phyloP scores from a whole-genome alignment of 2,113 vertebrate species.

The Anser cygnoides region DNA sequence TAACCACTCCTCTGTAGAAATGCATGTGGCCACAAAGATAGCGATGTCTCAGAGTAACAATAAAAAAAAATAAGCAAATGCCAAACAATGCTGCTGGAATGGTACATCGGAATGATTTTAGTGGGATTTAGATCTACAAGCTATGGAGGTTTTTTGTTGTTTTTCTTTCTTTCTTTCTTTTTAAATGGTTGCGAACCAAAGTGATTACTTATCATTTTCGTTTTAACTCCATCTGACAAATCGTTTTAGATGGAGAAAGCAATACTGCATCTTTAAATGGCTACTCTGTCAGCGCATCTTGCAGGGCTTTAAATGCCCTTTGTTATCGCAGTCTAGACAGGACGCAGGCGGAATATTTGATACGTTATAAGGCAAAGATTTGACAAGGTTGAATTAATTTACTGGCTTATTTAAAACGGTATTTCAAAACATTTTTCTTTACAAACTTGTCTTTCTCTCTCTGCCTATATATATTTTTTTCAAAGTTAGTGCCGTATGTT shows the following conservation, averaged over 20 bases:
- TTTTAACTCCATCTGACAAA: constrained; percentile 82
- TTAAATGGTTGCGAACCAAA: constrained; percentile 59
- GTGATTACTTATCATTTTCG: constrained; percentile 79
- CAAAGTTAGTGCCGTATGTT: constrained; percentile 6
- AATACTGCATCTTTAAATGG: constrained; percentile 79
- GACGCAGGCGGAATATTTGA: constrained; percentile 81
- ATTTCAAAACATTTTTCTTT: constrained; percentile 68
- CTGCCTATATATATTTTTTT: background rate
- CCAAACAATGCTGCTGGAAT: constrained; percentile 28
- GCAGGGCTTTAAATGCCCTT: constrained; percentile 81
- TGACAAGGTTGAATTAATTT: constrained; percentile 78
- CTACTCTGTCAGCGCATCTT: constrained; percentile 80
- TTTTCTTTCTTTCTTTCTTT: background rate
- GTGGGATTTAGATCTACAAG: constrained; percentile 32
- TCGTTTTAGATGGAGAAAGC: constrained; percentile 74
- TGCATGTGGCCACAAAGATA: background rate
- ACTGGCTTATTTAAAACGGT: constrained; percentile 69
- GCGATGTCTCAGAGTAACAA: background rate
- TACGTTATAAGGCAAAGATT: constrained; percentile 74
- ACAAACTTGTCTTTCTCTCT: constrained; percentile 26
- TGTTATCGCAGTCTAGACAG: constrained; percentile 87
- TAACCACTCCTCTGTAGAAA: background rate
- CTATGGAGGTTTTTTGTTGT: constrained; percentile 11
- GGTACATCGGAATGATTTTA: constrained; percentile 29
- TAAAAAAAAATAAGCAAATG: background rate